Percentiles rank a stretch among this genome's conserved stretches.
phyloP scores from a whole-genome alignment of 2,888 invertebrate species.

The Hydropsyche betteni region DNA sequence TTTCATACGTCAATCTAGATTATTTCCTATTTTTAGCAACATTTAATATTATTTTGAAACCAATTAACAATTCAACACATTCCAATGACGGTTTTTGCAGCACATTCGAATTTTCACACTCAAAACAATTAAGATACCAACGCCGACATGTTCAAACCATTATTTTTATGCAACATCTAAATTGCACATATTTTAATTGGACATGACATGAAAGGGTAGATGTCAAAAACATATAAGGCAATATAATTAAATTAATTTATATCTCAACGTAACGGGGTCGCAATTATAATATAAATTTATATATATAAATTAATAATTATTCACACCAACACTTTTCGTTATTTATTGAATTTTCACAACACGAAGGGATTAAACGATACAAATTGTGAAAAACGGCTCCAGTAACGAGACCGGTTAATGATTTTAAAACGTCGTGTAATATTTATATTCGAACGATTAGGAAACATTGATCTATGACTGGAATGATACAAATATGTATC shows the following conservation, averaged over 20 bases:
- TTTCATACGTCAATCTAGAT: too few species aligned
- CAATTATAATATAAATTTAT: slow-evolving; percentile 9
- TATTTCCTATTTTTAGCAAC: too few species aligned
- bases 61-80: too few species aligned
- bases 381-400: neutral
- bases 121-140: too few species aligned
- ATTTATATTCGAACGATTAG: slow-evolving; percentile 7
- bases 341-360: slow-evolving; percentile 6
- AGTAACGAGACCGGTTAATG: slow-evolving; percentile 1
- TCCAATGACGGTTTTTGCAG: too few species aligned
- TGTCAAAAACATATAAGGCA: slow-evolving; percentile 10
- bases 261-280: slow-evolving; percentile 10
- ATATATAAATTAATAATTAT: neutral
- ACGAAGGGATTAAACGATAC: neutral
- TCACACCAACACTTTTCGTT: neutral
- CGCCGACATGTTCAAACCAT: too few species aligned
- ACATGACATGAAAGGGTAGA: neutral
- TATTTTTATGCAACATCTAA: too few species aligned
- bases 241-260: slow-evolving; percentile 21
- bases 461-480: slow-evolving; percentile 6
- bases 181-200: neutral
- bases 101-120: too few species aligned
- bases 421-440: neutral
- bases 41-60: too few species aligned
- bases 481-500: neutral